A percentile compares a stretch with the other conserved stretches of the same genome.
Evolutionary conservation across 2,113 vertebrate genomes (phyloP).

Genomic region (Gasterosteus nipponicus): DNA sequence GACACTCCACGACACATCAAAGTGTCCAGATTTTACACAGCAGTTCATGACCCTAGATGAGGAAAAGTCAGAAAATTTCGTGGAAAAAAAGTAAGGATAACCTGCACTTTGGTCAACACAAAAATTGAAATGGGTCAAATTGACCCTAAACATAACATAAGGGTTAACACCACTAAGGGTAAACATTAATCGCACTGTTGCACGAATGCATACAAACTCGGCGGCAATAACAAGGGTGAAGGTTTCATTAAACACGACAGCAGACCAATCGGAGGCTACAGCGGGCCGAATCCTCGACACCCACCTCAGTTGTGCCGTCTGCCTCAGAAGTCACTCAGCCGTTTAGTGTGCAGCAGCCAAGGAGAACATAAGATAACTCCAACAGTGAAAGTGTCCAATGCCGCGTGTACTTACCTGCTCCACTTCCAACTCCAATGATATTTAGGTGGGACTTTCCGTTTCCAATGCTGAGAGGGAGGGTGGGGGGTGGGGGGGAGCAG

Average conservation of each 20-base stretch:
- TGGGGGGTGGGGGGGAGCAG: constrained; percentile 58
- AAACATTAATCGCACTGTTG: constrained; percentile 42
- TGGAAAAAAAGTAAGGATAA: too few species aligned
- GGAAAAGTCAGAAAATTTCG: too few species aligned
- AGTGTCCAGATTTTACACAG: too few species aligned
- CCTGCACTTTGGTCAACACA: too few species aligned
- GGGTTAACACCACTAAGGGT: constrained; percentile 9
- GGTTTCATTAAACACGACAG: constrained; percentile 2
- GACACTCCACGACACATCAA: too few species aligned
- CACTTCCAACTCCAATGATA: constrained; percentile 88
- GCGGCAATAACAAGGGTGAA: constrained; percentile 14
- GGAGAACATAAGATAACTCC: constrained; percentile 20
- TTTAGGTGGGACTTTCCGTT: constrained; percentile 79
- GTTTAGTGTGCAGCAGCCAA: constrained; percentile 35
- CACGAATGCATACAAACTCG: constrained; percentile 26
- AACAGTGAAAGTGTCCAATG: constrained; percentile 20
- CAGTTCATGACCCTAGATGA: too few species aligned
- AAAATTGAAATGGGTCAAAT: too few species aligned
- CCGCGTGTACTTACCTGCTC: constrained; percentile 80
- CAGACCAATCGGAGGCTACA: constrained; percentile 4
- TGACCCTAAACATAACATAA: too few species aligned
- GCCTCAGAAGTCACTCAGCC: constrained; percentile 16
- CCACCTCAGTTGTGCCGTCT: constrained; percentile 36
- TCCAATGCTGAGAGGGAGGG: constrained; percentile 78
- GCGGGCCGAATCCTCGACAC: constrained; percentile 3